Evolutionary conservation across 2,888 invertebrate species (phyloP).

Genomic region (Tenodera sinensis): DNA sequence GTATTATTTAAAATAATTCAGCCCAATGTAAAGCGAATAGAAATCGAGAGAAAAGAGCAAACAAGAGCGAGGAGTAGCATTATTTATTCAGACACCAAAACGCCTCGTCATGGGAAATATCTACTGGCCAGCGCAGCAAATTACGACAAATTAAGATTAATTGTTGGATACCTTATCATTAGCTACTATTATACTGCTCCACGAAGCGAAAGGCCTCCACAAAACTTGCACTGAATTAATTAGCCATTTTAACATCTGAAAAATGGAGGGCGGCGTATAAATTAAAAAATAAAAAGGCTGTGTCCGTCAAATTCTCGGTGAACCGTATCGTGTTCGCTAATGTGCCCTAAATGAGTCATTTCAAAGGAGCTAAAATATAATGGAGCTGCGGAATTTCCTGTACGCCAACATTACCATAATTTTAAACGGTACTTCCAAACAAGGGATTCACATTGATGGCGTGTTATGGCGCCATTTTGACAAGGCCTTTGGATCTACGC

Average conservation of each 20-base stretch:
- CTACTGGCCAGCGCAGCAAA: background rate
- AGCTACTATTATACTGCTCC: background rate
- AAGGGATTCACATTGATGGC: background rate
- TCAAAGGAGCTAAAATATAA: background rate
- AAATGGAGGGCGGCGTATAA: background rate
- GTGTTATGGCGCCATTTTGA: background rate
- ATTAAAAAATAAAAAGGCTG: background rate
- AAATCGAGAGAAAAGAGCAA: background rate
- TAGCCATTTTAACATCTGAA: background rate
- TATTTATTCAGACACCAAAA: background rate
- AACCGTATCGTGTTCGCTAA: background rate
- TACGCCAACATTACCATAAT: background rate
- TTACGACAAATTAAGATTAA: background rate
- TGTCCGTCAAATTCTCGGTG: background rate
- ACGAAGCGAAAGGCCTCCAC: background rate
- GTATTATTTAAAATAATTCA: background rate
- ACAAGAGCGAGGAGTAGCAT: background rate
- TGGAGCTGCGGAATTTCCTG: background rate
- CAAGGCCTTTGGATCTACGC: background rate
- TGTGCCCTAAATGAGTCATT: background rate
- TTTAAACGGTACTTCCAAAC: background rate
- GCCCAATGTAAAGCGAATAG: background rate
- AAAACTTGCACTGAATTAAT: background rate
- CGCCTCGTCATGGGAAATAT: background rate
- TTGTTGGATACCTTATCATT: background rate